Conservation (phyloP, 2,113 vertebrate species). For the Gracilinanus agilis region DNA sequence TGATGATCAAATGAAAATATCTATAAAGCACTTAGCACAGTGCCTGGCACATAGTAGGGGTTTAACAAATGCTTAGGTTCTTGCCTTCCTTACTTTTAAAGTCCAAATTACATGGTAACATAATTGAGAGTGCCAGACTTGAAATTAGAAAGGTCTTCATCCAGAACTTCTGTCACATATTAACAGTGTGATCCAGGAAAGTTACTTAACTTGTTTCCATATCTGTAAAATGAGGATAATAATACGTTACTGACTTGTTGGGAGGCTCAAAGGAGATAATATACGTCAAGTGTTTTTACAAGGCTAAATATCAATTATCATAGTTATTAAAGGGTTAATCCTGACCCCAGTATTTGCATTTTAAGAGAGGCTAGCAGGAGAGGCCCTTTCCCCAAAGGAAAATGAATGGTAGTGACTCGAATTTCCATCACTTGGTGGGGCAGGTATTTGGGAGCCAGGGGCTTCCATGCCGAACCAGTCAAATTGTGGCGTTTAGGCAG, state of each 20-base stretch:
- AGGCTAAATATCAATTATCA: not conserved
- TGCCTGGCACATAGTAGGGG: not conserved
- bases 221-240: not conserved
- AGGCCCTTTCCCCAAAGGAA: not conserved
- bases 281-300: not conserved
- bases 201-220: not conserved
- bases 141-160: not conserved
- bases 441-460: not conserved
- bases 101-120: not conserved
- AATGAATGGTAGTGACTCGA: not conserved
- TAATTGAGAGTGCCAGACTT: not conserved
- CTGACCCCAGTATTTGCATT: not conserved
- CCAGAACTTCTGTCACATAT: not conserved
- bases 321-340: not conserved
- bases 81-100: not conserved
- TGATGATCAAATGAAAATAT: not conserved
- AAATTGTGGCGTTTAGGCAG: not conserved
- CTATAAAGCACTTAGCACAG: not conserved
- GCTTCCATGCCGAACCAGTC: not conserved
- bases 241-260: not conserved
- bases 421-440: not conserved
- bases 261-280: not conserved
- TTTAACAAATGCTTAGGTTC: not conserved
- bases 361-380: not conserved
- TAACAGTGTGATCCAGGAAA: not conserved